Base-by-base conservation (phyloP, 2,888 invertebrate genomes). In the Flabesymbios commensalis region DNA sequence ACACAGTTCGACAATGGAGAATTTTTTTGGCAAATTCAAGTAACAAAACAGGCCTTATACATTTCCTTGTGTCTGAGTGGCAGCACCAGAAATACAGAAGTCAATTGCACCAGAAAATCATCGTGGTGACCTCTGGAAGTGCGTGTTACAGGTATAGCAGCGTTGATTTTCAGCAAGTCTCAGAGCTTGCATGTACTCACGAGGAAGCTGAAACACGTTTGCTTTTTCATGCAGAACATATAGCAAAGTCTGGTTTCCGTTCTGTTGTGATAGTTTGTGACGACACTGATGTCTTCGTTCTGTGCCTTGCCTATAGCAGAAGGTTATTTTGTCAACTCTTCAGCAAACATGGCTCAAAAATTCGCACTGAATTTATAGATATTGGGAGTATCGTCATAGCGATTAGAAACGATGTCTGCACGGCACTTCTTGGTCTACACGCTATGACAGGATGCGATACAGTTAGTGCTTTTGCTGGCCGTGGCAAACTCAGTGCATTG, bases 381-480 rank as follows among this genome's bases (percentile, higher is more conserved):
- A 45, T 45, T n/a, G n/a, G n/a, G n/a, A n/a, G n/a, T n/a, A n/a
- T n/a, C n/a, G n/a, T n/a, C n/a, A n/a, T n/a, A n/a, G n/a, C n/a
- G n/a, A n/a, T n/a, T n/a, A n/a, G n/a, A n/a, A n/a, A n/a, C n/a
- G 65, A 60, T 28, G 47, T 47, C 1, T 61, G 55, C 45, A 43
- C 28, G 33, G 67, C 67, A 41, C 57, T 68, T n/a, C 47, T 61
- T 45, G 64, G 64, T 2, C 17, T 69, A 42, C 68, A 69, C 54
- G 60, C 59, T 7, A 69, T 53, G 42, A 63, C 65, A 7, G 68
- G 63, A 36, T 68, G 67, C 42, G 63, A 68, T 33, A 59, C 59
- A 28, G 62, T 66, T 31, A 66, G 66, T 55, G 54, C 61, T 3
- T 66, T 66, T 61, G 56, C 55, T 22, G 66, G 64, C 19, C 54